A percentile compares a stretch with the other conserved stretches of the same genome.
These are phyloP conservation scores for Lepidochitona cinerea DNA, from an alignment of 2,888 invertebrate genomes.

Conservation along the genomic window DNA sequence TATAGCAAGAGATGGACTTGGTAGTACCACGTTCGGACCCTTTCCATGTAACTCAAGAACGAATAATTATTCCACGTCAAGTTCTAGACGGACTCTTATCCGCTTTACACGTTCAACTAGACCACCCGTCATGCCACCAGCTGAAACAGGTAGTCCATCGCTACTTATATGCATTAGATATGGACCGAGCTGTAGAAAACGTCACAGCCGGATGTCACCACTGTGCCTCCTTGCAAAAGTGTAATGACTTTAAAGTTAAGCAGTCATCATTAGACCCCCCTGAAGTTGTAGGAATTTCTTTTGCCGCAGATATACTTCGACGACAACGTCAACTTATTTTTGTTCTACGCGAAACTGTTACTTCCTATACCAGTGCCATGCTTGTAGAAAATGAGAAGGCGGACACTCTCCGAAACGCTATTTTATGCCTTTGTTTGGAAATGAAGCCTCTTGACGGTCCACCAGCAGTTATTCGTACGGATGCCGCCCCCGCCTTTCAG, in stretches of 20 bases:
- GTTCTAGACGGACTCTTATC: constrained; percentile 36
- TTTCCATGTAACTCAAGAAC: constrained; percentile 16
- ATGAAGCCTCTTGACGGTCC: constrained; percentile 20
- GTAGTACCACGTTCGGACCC: constrained; percentile 7
- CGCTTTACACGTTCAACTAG: constrained; percentile 35
- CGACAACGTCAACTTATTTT: constrained; percentile 34
- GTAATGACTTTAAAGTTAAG: constrained; percentile 20
- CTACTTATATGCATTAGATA: constrained; percentile 35
- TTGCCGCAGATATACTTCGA: constrained; percentile 42
- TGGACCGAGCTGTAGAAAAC: constrained; percentile 21
- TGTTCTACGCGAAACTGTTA: constrained; percentile 27
- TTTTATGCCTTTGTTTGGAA: not conserved
- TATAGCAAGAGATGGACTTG: not conserved
- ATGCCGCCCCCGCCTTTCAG: constrained; percentile 25
- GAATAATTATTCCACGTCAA: constrained; percentile 34
- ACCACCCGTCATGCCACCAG: constrained; percentile 39
- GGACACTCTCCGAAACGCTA: constrained; percentile 5
- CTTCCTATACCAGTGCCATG: constrained; percentile 24
- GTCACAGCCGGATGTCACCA: constrained; percentile 30
- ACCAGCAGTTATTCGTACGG: constrained; percentile 18
- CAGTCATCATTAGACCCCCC: constrained; percentile 37
- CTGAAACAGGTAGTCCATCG: constrained; percentile 28
- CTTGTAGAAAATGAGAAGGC: constrained; percentile 16
- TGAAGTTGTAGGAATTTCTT: constrained; percentile 30
- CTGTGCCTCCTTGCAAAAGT: constrained; percentile 33